A percentile compares a stretch with the other conserved stretches of the same genome.
These are phyloP conservation scores for Eudorcas thomsonii DNA, from an alignment of 2,113 vertebrate species.

Conservation along the genomic window DNA sequence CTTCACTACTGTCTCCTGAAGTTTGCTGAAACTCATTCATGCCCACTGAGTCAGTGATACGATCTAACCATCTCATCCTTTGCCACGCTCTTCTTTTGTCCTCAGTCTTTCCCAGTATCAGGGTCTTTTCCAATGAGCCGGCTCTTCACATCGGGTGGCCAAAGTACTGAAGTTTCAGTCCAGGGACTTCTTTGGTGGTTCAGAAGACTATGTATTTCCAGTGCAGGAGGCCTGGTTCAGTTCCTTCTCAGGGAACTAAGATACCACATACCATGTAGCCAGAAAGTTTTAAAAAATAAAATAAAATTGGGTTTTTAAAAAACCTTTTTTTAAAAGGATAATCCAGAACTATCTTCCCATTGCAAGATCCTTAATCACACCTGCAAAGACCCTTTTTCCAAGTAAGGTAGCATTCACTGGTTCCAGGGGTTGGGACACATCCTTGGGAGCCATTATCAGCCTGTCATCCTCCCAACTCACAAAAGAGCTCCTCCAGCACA, in stretches of 20 bases:
- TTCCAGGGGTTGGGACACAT: not conserved
- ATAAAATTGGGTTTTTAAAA: not conserved
- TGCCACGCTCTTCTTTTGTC: not conserved
- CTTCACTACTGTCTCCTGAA: not conserved
- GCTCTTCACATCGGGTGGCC: not conserved
- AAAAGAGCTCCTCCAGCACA: not conserved
- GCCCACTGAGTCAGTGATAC: not conserved
- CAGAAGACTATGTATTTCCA: not conserved
- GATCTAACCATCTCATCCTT: not conserved
- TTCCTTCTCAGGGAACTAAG: not conserved
- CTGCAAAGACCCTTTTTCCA: not conserved
- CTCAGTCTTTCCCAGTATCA: not conserved
- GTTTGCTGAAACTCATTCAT: not conserved
- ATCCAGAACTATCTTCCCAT: not conserved
- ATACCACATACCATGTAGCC: not conserved
- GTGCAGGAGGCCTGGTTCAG: not conserved
- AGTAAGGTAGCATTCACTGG: not conserved
- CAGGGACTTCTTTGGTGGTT: not conserved
- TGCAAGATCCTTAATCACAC: not conserved
- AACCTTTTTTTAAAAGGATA: not conserved
- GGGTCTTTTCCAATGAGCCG: not conserved
- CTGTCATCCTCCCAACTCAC: not conserved
- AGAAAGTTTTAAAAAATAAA: not conserved
- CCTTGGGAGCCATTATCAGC: not conserved
- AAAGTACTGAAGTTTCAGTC: not conserved